These are phyloP conservation scores for Charadrius vociferus DNA, from an alignment of 2,113 vertebrate genomes.

Conservation along the genomic window DNA sequence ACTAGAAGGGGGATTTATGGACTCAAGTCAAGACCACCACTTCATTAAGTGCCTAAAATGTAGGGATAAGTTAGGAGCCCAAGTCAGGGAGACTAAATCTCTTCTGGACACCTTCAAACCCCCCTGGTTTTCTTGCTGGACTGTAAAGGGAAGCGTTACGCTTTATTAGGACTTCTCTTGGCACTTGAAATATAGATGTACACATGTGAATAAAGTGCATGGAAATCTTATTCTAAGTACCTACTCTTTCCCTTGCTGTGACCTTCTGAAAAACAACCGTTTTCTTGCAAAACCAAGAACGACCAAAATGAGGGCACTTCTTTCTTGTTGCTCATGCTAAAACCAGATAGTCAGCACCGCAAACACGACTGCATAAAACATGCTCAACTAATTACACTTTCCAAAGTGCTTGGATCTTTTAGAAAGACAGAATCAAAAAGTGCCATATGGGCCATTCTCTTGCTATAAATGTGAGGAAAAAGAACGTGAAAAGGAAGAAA, in stretches of 20 bases:
- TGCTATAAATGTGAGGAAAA: conserved; percentile 47
- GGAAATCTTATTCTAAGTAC: background rate
- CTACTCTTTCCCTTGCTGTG: background rate
- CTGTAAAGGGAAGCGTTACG: background rate
- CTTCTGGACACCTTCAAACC: background rate
- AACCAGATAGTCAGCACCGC: background rate
- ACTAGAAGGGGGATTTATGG: background rate
- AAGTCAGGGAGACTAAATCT: background rate
- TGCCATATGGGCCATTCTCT: conserved; percentile 55
- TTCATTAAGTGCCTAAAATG: background rate
- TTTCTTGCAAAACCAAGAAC: background rate
- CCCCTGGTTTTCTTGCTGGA: background rate
- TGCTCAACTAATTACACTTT: conserved; percentile 23
- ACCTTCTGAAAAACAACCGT: background rate
- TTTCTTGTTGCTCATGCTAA: background rate
- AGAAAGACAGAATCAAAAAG: conserved; percentile 39
- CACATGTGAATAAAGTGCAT: background rate
- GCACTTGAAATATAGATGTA: background rate
- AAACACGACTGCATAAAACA: background rate
- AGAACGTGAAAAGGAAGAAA: background rate
- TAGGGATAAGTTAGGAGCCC: background rate
- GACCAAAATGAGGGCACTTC: background rate
- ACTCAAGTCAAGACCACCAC: background rate
- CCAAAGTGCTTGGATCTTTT: conserved; percentile 6
- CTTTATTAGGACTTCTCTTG: background rate